A percentile compares a stretch with the other conserved stretches of the same genome.
These are phyloP conservation scores for Nesospiza acunhae DNA, from an alignment of 2,113 vertebrate species.

Conservation along the genomic window DNA sequence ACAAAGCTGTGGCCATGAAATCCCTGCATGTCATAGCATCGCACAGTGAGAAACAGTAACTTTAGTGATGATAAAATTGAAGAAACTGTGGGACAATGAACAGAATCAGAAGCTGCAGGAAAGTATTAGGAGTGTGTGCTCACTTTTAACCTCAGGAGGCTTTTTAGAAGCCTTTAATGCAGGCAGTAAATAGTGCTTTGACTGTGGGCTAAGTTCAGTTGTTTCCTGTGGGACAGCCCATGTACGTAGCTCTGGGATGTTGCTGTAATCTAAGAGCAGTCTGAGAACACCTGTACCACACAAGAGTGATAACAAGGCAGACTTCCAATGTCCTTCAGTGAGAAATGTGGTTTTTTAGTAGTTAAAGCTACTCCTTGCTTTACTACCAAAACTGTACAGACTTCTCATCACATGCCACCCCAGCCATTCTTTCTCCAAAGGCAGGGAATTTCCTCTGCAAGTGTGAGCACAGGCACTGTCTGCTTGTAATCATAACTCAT, in stretches of 20 bases:
- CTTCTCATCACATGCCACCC: too few species aligned
- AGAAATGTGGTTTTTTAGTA: too few species aligned
- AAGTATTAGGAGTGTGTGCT: background rate
- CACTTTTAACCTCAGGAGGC: background rate
- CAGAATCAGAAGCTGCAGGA: background rate
- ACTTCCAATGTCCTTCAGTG: fast-evolving
- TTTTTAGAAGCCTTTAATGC: background rate
- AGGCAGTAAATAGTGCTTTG: background rate
- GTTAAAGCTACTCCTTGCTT: background rate
- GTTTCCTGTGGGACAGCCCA: fast-evolving
- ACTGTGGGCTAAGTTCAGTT: background rate
- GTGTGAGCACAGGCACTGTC: background rate
- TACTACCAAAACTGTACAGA: background rate
- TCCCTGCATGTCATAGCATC: background rate
- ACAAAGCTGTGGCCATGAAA: background rate
- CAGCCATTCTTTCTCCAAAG: background rate
- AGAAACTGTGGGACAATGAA: background rate
- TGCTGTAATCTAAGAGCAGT: background rate
- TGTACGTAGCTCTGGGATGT: fast-evolving
- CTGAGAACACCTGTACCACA: background rate
- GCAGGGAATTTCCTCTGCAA: background rate
- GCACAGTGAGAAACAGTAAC: background rate
- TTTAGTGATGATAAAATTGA: background rate
- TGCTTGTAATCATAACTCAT: background rate
- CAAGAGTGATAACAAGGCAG: background rate